Evolutionary conservation across 2,797 vertebrate genomes (phyloP).

Genomic region (Myotis daubentonii): DNA sequence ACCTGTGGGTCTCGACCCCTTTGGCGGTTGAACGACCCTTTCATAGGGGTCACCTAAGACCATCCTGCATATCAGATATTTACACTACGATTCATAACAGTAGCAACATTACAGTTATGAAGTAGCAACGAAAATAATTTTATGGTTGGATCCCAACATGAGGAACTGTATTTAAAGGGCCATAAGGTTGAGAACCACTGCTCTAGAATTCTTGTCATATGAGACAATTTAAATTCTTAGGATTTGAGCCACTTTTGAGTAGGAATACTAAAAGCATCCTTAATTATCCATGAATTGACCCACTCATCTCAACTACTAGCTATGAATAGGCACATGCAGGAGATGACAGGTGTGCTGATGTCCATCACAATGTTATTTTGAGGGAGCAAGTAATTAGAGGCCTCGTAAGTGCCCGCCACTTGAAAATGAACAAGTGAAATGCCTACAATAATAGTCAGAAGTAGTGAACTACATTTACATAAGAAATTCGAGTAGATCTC

Average conservation of each 20-base stretch:
- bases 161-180: too few relatives aligned
- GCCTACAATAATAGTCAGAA: not conserved
- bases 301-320: not conserved
- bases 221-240: not conserved
- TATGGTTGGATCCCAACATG: too few relatives aligned
- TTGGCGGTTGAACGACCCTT: too few relatives aligned
- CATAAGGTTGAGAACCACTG: too few relatives aligned
- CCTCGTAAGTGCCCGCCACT: not conserved
- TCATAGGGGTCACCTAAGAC: too few relatives aligned
- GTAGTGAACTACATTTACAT: not conserved
- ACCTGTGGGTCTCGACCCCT: too few relatives aligned
- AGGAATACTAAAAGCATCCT: not conserved
- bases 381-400: not conserved
- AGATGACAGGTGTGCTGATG: not conserved
- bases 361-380: not conserved
- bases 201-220: not conserved
- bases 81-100: too few relatives aligned
- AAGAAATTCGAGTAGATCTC: not conserved
- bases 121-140: too few relatives aligned
- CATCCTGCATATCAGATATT: too few relatives aligned
- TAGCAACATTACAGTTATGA: too few relatives aligned
- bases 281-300: not conserved
- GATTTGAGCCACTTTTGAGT: not conserved
- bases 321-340: not conserved
- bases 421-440: not conserved